A percentile compares a stretch with the other conserved stretches of the same genome.
Conservation (phyloP, 2,113 vertebrate species). For the Andinoacara biseriatus region DNA sequence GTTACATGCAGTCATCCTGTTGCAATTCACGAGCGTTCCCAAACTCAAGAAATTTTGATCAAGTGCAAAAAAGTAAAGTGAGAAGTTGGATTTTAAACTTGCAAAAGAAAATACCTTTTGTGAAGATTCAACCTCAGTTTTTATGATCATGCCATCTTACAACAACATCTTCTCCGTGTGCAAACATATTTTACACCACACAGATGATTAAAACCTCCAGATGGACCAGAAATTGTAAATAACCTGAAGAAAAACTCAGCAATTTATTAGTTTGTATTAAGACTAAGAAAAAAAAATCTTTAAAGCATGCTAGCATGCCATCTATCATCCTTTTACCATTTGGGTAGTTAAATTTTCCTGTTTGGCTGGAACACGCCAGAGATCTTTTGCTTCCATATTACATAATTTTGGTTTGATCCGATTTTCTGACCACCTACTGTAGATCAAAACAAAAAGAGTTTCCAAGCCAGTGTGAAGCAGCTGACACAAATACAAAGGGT, state of each 20-base stretch:
- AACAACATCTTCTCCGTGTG: background rate
- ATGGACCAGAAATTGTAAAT: background rate
- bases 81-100: background rate
- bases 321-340: background rate
- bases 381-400: background rate
- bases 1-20: background rate
- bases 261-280: background rate
- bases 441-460: slow-evolving; percentile 18
- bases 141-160: background rate
- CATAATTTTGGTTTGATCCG: background rate
- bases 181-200: background rate
- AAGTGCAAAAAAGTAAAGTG: background rate
- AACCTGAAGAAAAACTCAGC: background rate
- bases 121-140: background rate
- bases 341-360: background rate
- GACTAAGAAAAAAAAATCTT: background rate
- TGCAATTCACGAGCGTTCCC: rapidly evolving
- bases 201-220: background rate
- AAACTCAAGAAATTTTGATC: background rate
- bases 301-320: background rate
- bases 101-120: background rate
- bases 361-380: background rate
- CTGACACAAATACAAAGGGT: slow-evolving; percentile 42
- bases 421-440: background rate
- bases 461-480: slow-evolving; percentile 18